These are phyloP conservation scores for Holothuria scabra DNA, from an alignment of 53 echinoderm and acorn worm species.

Conservation along the genomic window DNA sequence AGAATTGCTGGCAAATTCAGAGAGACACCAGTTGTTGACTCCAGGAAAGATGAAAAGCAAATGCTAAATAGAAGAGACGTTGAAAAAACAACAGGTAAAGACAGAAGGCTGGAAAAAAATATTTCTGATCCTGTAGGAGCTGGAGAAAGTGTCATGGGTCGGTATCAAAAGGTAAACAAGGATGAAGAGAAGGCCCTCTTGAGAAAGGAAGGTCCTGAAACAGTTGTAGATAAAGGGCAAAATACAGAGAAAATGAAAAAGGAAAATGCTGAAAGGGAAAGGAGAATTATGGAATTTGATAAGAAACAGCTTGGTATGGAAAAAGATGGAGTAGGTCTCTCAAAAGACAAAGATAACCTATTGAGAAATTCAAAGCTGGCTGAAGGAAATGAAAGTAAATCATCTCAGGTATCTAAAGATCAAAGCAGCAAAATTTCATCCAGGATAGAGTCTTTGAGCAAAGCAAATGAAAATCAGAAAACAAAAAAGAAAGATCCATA, in stretches of 20 bases:
- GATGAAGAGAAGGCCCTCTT: too few species aligned
- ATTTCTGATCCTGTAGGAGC: too few species aligned
- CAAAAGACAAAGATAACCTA: neutral
- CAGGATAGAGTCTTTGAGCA: conserved; percentile 19
- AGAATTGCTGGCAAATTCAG: too few species aligned
- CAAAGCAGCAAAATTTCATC: conserved; percentile 13
- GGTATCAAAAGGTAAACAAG: too few species aligned
- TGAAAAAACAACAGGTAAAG: too few species aligned
- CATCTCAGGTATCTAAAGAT: neutral
- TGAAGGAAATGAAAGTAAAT: neutral
- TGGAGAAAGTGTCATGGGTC: too few species aligned
- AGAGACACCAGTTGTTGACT: too few species aligned
- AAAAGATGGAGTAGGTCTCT: neutral
- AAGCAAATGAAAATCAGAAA: conserved; percentile 11
- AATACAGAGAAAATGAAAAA: neutral
- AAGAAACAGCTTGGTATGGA: neutral
- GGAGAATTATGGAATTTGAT: neutral
- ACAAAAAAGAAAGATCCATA: conserved; percentile 26
- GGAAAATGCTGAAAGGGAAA: neutral
- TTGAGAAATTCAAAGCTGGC: neutral
- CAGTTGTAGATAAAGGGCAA: neutral
- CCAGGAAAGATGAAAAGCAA: too few species aligned
- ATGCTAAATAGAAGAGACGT: too few species aligned
- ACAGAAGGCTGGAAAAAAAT: too few species aligned
- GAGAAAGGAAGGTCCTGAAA: too few species aligned